A percentile compares a stretch with the other conserved stretches of the same genome.
phyloP scores from a whole-genome alignment of 2,888 invertebrate species.

The Dione juno region DNA sequence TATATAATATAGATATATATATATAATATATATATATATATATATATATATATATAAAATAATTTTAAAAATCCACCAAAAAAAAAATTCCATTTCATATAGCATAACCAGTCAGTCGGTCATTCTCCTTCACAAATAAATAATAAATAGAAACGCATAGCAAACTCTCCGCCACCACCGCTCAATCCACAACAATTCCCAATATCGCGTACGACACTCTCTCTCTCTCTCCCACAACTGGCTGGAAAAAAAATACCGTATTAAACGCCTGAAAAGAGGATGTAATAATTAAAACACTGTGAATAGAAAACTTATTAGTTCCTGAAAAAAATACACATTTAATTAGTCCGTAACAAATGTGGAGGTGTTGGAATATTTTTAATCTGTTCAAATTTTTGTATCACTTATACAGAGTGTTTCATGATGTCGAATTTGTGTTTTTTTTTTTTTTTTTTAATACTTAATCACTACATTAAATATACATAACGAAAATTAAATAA shows the following conservation, averaged over 20 bases:
- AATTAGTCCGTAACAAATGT: constrained; percentile 52
- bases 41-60: too few species aligned
- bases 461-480: too few species aligned
- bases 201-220: constrained; percentile 20
- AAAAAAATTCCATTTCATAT: too few species aligned
- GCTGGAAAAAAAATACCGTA: constrained; percentile 58
- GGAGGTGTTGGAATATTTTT: constrained; percentile 42
- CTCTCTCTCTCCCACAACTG: constrained; percentile 23
- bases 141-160: constrained; percentile 32
- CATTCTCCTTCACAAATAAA: neutral
- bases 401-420: neutral
- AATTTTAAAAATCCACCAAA: too few species aligned
- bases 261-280: constrained; percentile 69
- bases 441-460: too few species aligned
- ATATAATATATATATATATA: too few species aligned
- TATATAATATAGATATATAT: too few species aligned
- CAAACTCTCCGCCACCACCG: constrained; percentile 35
- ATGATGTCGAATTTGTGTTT: neutral
- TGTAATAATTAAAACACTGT: constrained; percentile 61
- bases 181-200: constrained; percentile 33
- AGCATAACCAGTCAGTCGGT: too few species aligned
- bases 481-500: too few species aligned
- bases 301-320: constrained; percentile 63
- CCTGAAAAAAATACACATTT: constrained; percentile 63
- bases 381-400: neutral